Base-by-base conservation (phyloP, 23 tunicate species). In the Styela plicata region DNA sequence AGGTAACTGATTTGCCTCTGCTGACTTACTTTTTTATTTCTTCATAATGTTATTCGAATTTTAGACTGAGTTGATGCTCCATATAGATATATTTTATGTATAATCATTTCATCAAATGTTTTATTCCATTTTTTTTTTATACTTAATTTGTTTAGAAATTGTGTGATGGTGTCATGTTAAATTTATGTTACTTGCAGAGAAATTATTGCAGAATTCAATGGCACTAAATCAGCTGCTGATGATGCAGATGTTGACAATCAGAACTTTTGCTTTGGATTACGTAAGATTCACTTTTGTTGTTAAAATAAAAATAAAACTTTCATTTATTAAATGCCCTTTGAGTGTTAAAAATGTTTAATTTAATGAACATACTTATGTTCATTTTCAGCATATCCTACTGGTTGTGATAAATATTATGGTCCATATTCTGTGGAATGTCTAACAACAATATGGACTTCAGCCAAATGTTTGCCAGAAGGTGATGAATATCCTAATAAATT, bases 221-320 rank as follows among this genome's bases (percentile, higher is more conserved):
- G 16, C 18, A 82, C 68, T 33, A 37, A 0, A 24, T 21, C 34
- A 19, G 33, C 76, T 70, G 77, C 85, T 24, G 85, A 82, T 82
- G 2, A n/a, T 82, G 85, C 68, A 18, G 26, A 44, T 0, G 19
- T 53, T 10, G 33, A 27, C 24, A 52, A 37, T 35, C 85, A 82
- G 63, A 71, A 37, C 3, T 26, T 69, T 24, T 82, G 85, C 65
- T 71, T 82, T 82, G 85, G 85, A 44, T 31, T 82, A 17, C 64
- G 85, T 82, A 69, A 69, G 35, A n/a, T 27, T 1, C 64, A 17
- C 2, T 57, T 64, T 20, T 65, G 31, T 67, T 0, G 24, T 80
- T 65, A n/a, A n/a, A n/a, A n/a, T n/a, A n/a, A n/a, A 31, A 33
- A 34, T 52, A 10, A 2, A 37, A 10, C 52, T 61, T 27, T 18